Evolutionary conservation across 1,140 invertebrate species (phyloP), one percentile per base, ranked within the genome.

Genomic region (Micrasema longulum): DNA sequence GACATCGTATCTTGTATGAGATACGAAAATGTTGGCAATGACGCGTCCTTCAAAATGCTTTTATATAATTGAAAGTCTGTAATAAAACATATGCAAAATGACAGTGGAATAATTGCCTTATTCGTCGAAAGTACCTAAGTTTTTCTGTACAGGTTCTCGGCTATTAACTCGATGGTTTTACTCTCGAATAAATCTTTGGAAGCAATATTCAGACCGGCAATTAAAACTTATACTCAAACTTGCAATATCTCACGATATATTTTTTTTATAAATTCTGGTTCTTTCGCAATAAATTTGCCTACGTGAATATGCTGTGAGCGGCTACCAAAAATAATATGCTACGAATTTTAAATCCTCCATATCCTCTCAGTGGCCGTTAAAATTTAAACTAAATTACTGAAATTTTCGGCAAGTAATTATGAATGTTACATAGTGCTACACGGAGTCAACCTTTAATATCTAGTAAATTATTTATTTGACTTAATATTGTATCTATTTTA

Each of bases 161-260:
- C 16, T 47, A 47, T 47, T 47, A 47, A 47, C 43, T 47, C 14
- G n/a, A 47, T 47, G 43, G 43, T 5, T 47, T 16, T 47, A 47
- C 16, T 47, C 43, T n/a, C 43, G 43, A 16, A 47, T 47, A 47
- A 47, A 47, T 47, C 43, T 47, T 47, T n/a, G 12, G 16, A 3
- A 16, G 43, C n/a, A 47, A 47, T 9, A n/a, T 47, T 47, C 43
- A 47, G 43, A 11, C 43, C 14, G 1, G 43, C 43, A 47, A 5
- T 47, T 47, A 47, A 47, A 47, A 47, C 4, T 16, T 14, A n/a
- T 16, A 16, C 16, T 16, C 5, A 47, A 47, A 47, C n/a, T 16
- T 47, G 43, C 43, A 47, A n/a, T 47, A 47, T 47, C 43, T 47
- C 43, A 2, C 16, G 43, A 47, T 47, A 14, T 5, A 12, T 2